Conservation (phyloP, 1,140 invertebrate species). For the Rhagoletis zephyria region DNA sequence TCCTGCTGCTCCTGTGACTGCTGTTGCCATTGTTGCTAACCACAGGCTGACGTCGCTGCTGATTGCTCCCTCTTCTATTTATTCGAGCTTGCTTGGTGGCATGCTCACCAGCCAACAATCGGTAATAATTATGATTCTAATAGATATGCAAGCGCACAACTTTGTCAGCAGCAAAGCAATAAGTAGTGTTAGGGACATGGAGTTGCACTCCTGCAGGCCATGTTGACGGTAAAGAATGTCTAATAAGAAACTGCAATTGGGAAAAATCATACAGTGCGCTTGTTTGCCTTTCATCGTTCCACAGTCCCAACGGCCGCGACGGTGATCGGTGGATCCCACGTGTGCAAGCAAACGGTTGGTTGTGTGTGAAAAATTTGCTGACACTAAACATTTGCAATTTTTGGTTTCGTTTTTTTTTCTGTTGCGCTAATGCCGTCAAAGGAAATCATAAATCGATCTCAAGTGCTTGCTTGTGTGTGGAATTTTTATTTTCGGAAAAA, state of each 20-base stretch:
- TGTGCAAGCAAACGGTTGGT: not conserved
- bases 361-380: not conserved
- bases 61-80: not conserved
- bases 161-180: not conserved
- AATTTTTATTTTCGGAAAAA: constrained; percentile 40
- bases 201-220: not conserved
- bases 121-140: constrained; percentile 47
- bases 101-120: not conserved
- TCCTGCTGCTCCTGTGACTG: not conserved
- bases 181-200: not conserved
- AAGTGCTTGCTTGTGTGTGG: not conserved
- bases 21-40: not conserved
- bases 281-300: not conserved
- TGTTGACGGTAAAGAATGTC: not conserved
- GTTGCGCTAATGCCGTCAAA: constrained; percentile 2
- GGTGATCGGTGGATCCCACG: not conserved
- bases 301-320: not conserved
- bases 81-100: not conserved
- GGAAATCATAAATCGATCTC: constrained; percentile 41
- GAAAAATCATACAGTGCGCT: not conserved
- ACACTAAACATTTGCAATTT: constrained; percentile 9
- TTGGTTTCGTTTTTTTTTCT: not conserved
- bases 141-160: constrained; percentile 18
- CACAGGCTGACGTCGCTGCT: not conserved
- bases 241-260: not conserved